Base-by-base conservation (phyloP, 2,113 vertebrate species). In the Silurus glanis region DNA sequence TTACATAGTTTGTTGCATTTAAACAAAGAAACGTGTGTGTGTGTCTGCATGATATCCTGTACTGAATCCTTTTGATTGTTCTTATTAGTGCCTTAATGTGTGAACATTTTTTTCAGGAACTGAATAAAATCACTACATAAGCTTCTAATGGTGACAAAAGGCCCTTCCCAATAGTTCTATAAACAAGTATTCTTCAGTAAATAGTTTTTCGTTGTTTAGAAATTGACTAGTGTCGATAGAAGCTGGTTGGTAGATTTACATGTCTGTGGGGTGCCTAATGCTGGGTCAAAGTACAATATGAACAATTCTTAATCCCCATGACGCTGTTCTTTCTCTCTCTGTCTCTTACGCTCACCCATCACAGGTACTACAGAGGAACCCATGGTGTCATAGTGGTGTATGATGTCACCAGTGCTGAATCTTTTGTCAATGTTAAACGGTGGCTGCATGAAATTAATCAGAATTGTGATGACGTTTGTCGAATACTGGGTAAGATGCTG, bases 361-460 rank as follows among this genome's bases (percentile, higher is more conserved):
- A 28, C 92, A 99, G 98, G 93, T 99, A 99, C 92, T 99, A 99
- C 93, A 96, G 98, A 92, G 98, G 98, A 85, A 99, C 98, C 9
- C 98, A 99, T 0, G 98, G 98, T 56, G 98, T 99, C 92, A 99
- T 99, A 53, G 98, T 99, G 90, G 98, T 99, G 62, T 99, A 99
- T 0, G 98, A 99, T 0, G 98, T 99, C 91, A 99, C 97, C 21
- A 99, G 98, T 9, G 98, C 98, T 0, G 98, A 99, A 91, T 99
- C 98, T 79, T 99, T 99, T 23, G 98, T 99, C 92, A 99, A 99
- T 25, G 98, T 99, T 88, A 99, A 99, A 91, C 96, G 98, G 92
- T 99, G 98, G 98, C 95, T 99, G 89, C 98, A 99, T 84, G 98
- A 99, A 96, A 99, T 99, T 91, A 99, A 98, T 94, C 97, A 99